phyloP scores from a whole-genome alignment of 2,113 vertebrate species.

The Trinectes maculatus region DNA sequence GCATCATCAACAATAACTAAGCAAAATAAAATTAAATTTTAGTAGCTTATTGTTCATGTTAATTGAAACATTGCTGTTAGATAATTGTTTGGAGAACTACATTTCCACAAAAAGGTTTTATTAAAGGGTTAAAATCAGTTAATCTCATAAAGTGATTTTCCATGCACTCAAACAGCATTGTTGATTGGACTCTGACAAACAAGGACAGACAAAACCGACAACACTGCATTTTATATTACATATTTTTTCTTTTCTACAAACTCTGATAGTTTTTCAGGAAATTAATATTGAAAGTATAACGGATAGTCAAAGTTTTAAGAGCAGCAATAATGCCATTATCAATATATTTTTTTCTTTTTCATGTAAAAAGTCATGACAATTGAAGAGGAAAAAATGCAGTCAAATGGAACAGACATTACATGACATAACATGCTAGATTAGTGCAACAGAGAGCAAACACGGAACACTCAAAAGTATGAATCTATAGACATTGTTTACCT shows the following conservation, averaged over 20 bases:
- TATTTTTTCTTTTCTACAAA: too few species aligned
- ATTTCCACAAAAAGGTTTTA: neutral
- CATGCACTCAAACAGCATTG: neutral
- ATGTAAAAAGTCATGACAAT: too few species aligned
- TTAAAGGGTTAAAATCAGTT: neutral
- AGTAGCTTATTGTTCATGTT: too few species aligned
- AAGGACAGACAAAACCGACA: constrained; percentile 21
- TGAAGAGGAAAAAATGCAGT: too few species aligned
- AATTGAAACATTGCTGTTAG: too few species aligned
- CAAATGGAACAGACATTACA: constrained; percentile 21
- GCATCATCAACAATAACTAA: neutral
- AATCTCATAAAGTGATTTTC: neutral
- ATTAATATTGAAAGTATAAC: neutral
- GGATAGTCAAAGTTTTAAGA: neutral
- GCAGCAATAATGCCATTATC: neutral
- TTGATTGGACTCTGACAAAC: neutral
- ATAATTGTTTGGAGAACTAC: neutral
- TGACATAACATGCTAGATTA: neutral
- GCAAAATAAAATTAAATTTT: too few species aligned
- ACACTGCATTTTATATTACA: constrained; percentile 8
- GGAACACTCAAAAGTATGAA: constrained; percentile 4
- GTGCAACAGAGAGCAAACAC: neutral
- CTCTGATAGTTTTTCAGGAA: neutral
- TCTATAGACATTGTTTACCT: constrained; percentile 68
- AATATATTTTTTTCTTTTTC: too few species aligned